phyloP scores from a whole-genome alignment of 2,797 vertebrate species.

The Peromyscus melanophrys region DNA sequence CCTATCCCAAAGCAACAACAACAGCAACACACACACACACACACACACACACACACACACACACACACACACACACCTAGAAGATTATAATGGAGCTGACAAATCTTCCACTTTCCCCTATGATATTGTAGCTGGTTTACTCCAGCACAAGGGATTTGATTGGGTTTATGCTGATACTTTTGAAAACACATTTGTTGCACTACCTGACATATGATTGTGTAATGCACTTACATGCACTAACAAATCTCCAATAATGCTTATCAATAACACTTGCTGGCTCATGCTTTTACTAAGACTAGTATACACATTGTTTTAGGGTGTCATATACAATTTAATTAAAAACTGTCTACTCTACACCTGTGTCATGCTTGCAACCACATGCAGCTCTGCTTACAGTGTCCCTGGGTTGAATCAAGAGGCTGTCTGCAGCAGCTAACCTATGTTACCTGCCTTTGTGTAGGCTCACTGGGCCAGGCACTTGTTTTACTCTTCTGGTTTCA shows the following conservation, averaged over 20 bases:
- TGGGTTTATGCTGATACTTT: neutral
- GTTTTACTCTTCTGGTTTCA: neutral
- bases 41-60: neutral
- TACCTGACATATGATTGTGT: neutral
- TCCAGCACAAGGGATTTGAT: neutral
- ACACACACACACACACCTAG: neutral
- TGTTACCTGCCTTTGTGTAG: neutral
- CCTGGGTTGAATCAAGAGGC: neutral
- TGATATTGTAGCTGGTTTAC: neutral
- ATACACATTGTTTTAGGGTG: neutral
- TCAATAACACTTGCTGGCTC: neutral
- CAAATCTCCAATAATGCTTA: neutral
- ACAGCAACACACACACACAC: neutral
- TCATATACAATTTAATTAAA: neutral
- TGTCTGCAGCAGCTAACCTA: fast-evolving
- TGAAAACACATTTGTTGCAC: neutral
- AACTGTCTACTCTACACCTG: neutral
- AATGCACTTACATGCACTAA: neutral
- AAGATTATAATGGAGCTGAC: neutral
- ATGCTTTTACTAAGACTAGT: neutral
- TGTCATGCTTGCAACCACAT: neutral
- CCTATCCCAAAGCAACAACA: neutral
- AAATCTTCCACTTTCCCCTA: neutral
- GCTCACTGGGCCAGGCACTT: neutral
- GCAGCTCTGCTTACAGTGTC: neutral